Evolutionary conservation across 53 echinoderm and acorn worm species (phyloP).

Genomic region (Holothuria leucospilota): DNA sequence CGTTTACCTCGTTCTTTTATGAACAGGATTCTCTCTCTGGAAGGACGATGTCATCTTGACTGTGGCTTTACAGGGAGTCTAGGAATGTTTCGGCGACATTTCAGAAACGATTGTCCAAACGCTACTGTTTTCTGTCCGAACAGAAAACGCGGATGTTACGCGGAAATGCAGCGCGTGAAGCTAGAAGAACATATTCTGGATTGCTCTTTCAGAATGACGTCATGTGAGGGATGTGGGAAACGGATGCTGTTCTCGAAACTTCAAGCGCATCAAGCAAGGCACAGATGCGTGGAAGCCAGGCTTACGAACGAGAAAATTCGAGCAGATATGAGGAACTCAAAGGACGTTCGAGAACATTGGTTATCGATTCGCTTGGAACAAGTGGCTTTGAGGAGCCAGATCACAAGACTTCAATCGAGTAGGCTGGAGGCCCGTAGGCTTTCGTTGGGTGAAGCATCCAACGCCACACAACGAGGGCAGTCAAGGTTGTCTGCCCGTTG

Average conservation of each 20-base stretch:
- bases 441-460: background rate
- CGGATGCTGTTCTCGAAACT: constrained; percentile 49
- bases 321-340: constrained; percentile 38
- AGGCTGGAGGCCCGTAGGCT: constrained; percentile 52
- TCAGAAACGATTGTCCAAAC: constrained; percentile 47
- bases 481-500: background rate
- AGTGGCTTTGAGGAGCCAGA: constrained; percentile 52
- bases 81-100: constrained; percentile 44
- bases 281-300: constrained; percentile 55
- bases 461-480: background rate
- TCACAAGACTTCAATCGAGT: constrained; percentile 59
- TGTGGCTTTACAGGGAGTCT: constrained; percentile 57
- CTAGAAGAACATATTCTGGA: constrained; percentile 36
- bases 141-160: constrained; percentile 43
- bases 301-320: constrained; percentile 52
- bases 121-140: constrained; percentile 51
- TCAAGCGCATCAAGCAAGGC: constrained; percentile 56
- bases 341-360: constrained; percentile 60
- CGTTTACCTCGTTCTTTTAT: background rate
- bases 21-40: constrained; percentile 39
- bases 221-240: constrained; percentile 59
- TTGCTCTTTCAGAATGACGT: constrained; percentile 53
- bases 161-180: constrained; percentile 36
- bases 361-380: constrained; percentile 43
- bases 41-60: constrained; percentile 51